These are phyloP conservation scores for Orthosia gothica DNA, from an alignment of 2,888 invertebrate genomes.

Conservation along the genomic window DNA sequence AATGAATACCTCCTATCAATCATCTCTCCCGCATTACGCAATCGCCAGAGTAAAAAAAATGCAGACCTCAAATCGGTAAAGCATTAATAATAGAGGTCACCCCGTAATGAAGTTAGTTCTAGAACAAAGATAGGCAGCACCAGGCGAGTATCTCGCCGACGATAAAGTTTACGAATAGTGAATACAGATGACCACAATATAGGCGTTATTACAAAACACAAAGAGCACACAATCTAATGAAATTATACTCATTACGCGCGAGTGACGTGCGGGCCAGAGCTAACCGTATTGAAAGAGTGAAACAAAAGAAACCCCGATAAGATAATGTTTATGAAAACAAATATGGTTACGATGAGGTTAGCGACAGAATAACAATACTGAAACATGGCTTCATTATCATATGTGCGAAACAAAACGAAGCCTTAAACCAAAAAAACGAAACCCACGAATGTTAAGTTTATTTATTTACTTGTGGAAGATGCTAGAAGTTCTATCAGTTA, in stretches of 20 bases:
- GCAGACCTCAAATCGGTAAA: constrained; percentile 38
- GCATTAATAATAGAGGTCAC: constrained; percentile 47
- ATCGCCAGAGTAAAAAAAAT: constrained; percentile 21
- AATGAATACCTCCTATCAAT: neutral
- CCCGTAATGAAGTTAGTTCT: constrained; percentile 52
- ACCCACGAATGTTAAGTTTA: constrained; percentile 1
- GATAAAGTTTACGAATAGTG: constrained; percentile 46
- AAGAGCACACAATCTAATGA: constrained; percentile 64
- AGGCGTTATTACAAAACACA: constrained; percentile 60
- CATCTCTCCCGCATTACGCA: constrained; percentile 8
- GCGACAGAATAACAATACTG: constrained; percentile 49
- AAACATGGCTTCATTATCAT: constrained; percentile 50
- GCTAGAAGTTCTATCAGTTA: constrained; percentile 33
- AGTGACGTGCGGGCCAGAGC: constrained; percentile 59
- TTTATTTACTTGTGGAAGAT: constrained; percentile 54
- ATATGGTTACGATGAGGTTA: constrained; percentile 65
- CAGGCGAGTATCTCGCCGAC: constrained; percentile 41
- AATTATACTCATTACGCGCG: constrained; percentile 51
- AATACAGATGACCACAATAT: constrained; percentile 50
- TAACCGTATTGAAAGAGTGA: constrained; percentile 70
- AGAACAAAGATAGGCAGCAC: constrained; percentile 57
- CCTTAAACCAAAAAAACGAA: constrained; percentile 22
- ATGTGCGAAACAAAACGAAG: constrained; percentile 31
- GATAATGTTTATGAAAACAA: constrained; percentile 74
- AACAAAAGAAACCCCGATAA: constrained; percentile 78